These are phyloP conservation scores for Polyommatus icarus DNA, from an alignment of 2,888 invertebrate genomes.

Conservation along the genomic window DNA sequence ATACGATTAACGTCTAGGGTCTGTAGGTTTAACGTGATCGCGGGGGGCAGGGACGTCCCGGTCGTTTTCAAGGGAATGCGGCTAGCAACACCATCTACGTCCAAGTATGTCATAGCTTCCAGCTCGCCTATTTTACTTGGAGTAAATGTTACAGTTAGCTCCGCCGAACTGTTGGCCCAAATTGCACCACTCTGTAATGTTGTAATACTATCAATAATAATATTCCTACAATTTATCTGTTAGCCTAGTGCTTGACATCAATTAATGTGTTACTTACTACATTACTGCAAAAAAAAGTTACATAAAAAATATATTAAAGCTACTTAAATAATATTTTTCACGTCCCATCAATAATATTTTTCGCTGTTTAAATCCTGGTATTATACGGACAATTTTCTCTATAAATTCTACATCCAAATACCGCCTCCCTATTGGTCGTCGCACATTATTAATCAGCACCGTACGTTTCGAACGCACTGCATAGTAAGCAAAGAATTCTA, in stretches of 20 bases:
- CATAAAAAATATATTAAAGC: background rate
- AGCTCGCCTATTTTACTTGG: constrained; percentile 78
- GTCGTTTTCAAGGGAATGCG: constrained; percentile 75
- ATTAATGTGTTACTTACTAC: background rate
- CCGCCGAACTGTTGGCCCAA: constrained; percentile 78
- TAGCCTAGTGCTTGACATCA: background rate
- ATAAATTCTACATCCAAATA: too few species aligned
- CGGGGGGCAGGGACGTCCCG: constrained; percentile 81
- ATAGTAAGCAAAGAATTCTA: too few species aligned
- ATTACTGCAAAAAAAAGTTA: background rate
- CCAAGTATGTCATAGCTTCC: constrained; percentile 76
- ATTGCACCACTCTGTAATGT: constrained; percentile 77
- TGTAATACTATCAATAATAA: background rate
- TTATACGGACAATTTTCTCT: too few species aligned
- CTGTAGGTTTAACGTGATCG: constrained; percentile 77
- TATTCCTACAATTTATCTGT: background rate
- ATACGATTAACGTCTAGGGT: constrained; percentile 79
- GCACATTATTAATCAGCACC: too few species aligned
- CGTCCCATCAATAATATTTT: too few species aligned
- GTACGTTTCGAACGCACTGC: too few species aligned
- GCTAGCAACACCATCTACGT: constrained; percentile 77
- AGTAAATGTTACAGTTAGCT: constrained; percentile 77
- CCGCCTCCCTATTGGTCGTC: too few species aligned
- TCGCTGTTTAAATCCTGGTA: too few species aligned
- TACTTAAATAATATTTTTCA: background rate